Conservation (phyloP, 2,113 vertebrate species). For the Donacobius atricapilla region DNA sequence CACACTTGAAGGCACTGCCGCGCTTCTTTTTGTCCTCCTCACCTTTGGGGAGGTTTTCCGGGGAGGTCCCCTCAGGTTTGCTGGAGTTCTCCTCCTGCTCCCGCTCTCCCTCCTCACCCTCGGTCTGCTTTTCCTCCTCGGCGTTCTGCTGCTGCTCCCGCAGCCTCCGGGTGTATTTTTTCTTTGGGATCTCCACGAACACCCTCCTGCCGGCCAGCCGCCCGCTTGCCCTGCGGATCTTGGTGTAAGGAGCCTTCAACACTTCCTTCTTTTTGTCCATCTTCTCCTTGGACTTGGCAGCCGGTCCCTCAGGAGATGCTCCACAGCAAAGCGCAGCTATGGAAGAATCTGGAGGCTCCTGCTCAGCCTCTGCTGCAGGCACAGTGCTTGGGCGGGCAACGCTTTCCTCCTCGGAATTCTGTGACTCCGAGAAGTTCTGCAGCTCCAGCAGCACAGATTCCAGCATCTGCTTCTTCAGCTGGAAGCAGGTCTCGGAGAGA, state of each 20-base stretch:
- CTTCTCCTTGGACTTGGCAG: slow-evolving; percentile 54
- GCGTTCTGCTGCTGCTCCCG: slow-evolving; percentile 67
- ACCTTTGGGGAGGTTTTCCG: background rate
- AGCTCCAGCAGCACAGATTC: slow-evolving; percentile 79
- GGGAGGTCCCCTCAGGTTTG: background rate
- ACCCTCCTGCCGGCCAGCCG: slow-evolving; percentile 79
- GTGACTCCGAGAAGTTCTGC: slow-evolving; percentile 76
- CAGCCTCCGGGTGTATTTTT: slow-evolving; percentile 74
- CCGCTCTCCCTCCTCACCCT: background rate
- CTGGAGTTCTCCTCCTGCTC: background rate
- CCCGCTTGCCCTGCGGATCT: slow-evolving; percentile 74
- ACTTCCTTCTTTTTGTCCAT: slow-evolving; percentile 63
- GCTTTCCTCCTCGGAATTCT: slow-evolving; percentile 52
- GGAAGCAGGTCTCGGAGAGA: slow-evolving; percentile 82
- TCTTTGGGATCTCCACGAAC: slow-evolving; percentile 76
- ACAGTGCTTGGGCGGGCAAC: background rate
- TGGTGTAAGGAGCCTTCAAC: slow-evolving; percentile 58
- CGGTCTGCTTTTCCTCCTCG: background rate
- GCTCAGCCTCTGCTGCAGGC: background rate
- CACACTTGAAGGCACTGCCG: slow-evolving; percentile 78
- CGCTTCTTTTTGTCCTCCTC: slow-evolving; percentile 60
- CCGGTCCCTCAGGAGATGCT: background rate
- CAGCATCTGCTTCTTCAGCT: slow-evolving; percentile 80
- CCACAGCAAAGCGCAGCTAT: background rate
- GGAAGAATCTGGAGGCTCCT: background rate